Evolutionary conservation across 2,888 invertebrate genomes (phyloP), one percentile per base, ranked within the genome.

Genomic region (Andrena flavipes): DNA sequence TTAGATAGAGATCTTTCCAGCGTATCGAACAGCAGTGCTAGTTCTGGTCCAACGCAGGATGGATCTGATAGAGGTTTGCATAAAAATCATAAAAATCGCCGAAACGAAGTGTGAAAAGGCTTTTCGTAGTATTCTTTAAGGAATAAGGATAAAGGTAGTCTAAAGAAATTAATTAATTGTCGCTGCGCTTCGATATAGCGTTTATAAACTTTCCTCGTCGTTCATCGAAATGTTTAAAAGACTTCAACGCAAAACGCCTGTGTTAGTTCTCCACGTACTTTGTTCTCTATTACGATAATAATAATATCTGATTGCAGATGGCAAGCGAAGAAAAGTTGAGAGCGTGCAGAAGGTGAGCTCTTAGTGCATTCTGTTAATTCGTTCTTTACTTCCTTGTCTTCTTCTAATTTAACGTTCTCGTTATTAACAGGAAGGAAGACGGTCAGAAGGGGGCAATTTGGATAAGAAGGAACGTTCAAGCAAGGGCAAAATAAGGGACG

Each of bases 261-360:
- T 30, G 2, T 20, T 23, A n/a, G n/a, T 13, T 49, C 7, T 49
- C 7, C 6, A 42, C 7, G 54, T 48, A 54, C 6, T 30, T 13
- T 10, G 54, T 56, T 74, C 2, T 59, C 62, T 29, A 29, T 78
- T 60, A 30, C 30, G 20, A 71, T 65, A 33, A 20, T 33, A 8
- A 75, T 56, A 30, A 33, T 68, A 23, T 82, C 80, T 79, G 88
- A 79, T 94, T 92, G 72, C 95, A 96, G 98, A 97, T 94, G 95
- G 96, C 91, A 98, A 98, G 95, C 96, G 98, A 94, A 96, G 97
- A 95, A 98, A 97, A 96, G 94, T 97, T 95, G 98, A 98, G 94
- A 95, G 95, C 94, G 95, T 96, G 92, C 96, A 96, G 95, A 98
- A 97, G 97, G 97, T 97, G 96, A 96, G 96, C 93, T 94, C 92